Base-by-base conservation (phyloP, 53 echinoderm and acorn worm genomes). In the Echinometra lucunter region DNA sequence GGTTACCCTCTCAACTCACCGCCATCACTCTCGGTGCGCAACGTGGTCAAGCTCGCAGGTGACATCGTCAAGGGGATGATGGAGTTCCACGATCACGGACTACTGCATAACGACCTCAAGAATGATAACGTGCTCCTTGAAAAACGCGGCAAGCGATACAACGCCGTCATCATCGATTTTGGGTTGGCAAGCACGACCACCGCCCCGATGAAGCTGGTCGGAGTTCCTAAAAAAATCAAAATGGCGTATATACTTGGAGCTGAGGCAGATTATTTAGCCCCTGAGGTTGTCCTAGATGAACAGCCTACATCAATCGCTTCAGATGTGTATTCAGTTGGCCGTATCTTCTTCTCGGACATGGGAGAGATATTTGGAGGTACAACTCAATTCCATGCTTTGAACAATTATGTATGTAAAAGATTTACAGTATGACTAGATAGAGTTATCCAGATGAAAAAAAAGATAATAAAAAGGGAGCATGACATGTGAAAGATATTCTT, bases 161-260 rank as follows among this genome's bases (percentile, higher is more conserved):
- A 55, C 37, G 89, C 53, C 57, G 89, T 89, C 16, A 89, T 89
- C 89, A 89, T 89, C 49, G 89, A 89, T 58, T 89, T 89, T 34
- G 89, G 89, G 6, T 13, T 89, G 53, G 58, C 30, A 57, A 55
- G 53, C 27, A 7, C 89, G 57, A 89, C 57, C 18, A 89, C 89
- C 57, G 28, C 89, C 53, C 89, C 89, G 57, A 2, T n/a, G 28
- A 45, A 89, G 17, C 6, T 89, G 58, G 12, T 30, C 5, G 89
- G 89, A 35, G 53, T 89, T 6, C 0, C 89, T 9, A 55, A 35
- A 89, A 58, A 45, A 49, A 4, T 57, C 10, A 89, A 89, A 55
- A n/a, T 53, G 45, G 89, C 89, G 4, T 89, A 89, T 55, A 7
- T 89, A 34, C 32, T 18, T n/a, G 89, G 89, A 32, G 53, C 3